These are phyloP conservation scores for Automeris io DNA, from an alignment of 2,888 invertebrate species.

Conservation along the genomic window DNA sequence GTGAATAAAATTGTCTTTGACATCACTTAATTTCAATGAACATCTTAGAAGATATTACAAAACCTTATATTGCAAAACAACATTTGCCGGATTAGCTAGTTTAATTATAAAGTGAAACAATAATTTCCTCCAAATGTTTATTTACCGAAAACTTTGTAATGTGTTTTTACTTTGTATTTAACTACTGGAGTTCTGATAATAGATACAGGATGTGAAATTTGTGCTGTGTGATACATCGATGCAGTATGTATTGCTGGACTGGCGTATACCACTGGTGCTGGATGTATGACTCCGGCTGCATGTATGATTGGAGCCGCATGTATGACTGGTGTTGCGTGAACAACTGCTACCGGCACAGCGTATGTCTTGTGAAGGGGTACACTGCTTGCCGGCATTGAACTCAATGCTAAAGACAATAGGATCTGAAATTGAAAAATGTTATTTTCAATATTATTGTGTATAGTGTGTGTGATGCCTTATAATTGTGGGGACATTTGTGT, in stretches of 20 bases:
- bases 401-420: background rate
- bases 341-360: background rate
- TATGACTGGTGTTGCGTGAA: background rate
- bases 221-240: conserved; percentile 12
- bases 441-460: too few relatives aligned
- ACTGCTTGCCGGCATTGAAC: background rate
- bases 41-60: too few relatives aligned
- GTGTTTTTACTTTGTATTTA: conserved; percentile 19
- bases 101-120: too few relatives aligned
- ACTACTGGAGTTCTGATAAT: conserved; percentile 9
- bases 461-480: too few relatives aligned
- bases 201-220: conserved; percentile 19
- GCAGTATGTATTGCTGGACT: conserved; percentile 10
- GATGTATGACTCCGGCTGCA: conserved; percentile 3
- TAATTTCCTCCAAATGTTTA: too few relatives aligned
- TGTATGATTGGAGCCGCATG: background rate
- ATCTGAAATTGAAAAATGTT: background rate
- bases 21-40: too few relatives aligned
- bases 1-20: too few relatives aligned
- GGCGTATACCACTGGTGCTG: background rate
- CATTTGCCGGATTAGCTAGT: too few relatives aligned
- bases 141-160: conserved; percentile 12
- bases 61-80: too few relatives aligned
- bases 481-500: too few relatives aligned
- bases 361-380: background rate